Conservation (phyloP, 2,888 invertebrate genomes). For the Ectobius pallidus region DNA sequence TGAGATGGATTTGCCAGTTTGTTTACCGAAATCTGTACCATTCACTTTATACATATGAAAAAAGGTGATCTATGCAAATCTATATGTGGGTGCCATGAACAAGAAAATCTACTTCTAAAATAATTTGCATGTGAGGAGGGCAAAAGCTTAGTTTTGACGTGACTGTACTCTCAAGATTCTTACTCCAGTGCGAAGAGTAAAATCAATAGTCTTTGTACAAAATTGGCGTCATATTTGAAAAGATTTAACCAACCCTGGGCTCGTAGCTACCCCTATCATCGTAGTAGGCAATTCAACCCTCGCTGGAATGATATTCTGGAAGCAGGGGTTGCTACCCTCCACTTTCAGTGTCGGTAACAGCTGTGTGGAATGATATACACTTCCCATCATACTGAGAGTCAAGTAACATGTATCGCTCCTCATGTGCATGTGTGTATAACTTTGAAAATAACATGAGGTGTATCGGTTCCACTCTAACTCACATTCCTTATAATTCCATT, state of each 20-base stretch:
- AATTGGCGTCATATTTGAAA: background rate
- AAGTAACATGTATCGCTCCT: background rate
- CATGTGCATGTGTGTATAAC: background rate
- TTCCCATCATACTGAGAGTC: background rate
- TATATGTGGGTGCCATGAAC: no score
- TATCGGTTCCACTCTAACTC: background rate
- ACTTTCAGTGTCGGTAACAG: background rate
- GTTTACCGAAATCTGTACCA: no score
- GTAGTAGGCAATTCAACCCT: background rate
- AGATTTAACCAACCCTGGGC: background rate
- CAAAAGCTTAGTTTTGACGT: no score
- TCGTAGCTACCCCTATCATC: background rate
- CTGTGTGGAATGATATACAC: background rate
- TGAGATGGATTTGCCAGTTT: no score
- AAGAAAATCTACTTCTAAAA: no score
- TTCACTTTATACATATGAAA: no score
- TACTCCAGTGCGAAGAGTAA: background rate
- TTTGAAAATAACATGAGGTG: background rate
- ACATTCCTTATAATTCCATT: no score
- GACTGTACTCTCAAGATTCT: no score
- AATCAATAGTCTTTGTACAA: conserved; percentile 4
- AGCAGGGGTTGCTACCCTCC: background rate
- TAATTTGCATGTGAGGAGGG: no score
- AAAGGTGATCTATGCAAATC: no score
- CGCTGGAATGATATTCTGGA: background rate